Conservation (phyloP, 1,140 invertebrate genomes). For the Drosophila obscura region DNA sequence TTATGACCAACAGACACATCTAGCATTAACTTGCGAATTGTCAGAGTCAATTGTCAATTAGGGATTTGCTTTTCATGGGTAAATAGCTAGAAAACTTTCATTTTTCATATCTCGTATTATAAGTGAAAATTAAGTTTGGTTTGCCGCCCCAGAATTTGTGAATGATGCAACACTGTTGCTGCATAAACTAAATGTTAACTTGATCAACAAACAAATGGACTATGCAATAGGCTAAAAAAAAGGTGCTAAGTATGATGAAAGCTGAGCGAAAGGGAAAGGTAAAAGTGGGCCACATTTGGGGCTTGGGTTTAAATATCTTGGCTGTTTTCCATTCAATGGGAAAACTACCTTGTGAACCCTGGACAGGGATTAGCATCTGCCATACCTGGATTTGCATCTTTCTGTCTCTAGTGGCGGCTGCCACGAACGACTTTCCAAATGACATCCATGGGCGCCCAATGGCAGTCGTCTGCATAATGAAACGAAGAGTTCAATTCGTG, state of each 20-base stretch:
- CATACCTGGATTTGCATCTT: conserved; percentile 39
- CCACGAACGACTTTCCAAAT: conserved; percentile 40
- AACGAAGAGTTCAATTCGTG: conserved; percentile 23
- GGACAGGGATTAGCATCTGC: conserved; percentile 37
- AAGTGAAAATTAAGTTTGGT: conserved; percentile 26
- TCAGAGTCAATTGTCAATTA: conserved; percentile 37
- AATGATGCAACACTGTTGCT: conserved; percentile 51
- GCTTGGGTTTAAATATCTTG: background rate
- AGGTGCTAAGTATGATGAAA: conserved; percentile 50
- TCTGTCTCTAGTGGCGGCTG: too few species aligned
- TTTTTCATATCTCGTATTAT: conserved; percentile 37
- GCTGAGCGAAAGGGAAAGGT: conserved; percentile 18
- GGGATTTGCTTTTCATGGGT: conserved; percentile 24
- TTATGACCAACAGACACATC: conserved; percentile 46
- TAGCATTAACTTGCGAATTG: conserved; percentile 68
- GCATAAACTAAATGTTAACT: conserved; percentile 55
- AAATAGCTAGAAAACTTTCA: conserved; percentile 70
- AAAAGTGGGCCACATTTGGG: conserved; percentile 13
- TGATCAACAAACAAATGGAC: conserved; percentile 45
- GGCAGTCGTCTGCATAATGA: background rate
- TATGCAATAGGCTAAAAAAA: conserved; percentile 29
- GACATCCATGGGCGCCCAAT: conserved; percentile 22
- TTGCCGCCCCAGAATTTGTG: conserved; percentile 46
- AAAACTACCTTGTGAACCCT: conserved; percentile 1
- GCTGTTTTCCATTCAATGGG: background rate